A percentile compares a stretch with the other conserved stretches of the same genome.
Conservation (phyloP, 2,888 invertebrate species). For the Hypsopygia costalis region DNA sequence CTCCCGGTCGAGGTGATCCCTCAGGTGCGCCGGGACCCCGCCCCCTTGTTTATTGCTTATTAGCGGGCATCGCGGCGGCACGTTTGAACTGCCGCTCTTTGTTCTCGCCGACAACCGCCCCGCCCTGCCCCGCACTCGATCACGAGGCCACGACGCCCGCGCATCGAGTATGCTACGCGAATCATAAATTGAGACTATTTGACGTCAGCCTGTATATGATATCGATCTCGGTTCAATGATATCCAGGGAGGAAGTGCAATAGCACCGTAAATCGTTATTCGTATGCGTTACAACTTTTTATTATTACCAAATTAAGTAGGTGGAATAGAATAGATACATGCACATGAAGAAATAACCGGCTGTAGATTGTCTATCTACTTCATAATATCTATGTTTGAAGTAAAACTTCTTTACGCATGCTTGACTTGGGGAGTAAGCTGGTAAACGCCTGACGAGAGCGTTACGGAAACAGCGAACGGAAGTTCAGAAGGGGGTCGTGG, state of each 20-base stretch:
- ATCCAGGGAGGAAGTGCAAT: constrained; percentile 62
- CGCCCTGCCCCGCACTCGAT: constrained; percentile 42
- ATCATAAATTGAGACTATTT: constrained; percentile 77
- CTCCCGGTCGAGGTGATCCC: constrained; percentile 50
- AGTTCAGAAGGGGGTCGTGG: no score
- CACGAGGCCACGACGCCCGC: constrained; percentile 72
- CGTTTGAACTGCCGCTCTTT: constrained; percentile 74
- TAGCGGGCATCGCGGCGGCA: constrained; percentile 72
- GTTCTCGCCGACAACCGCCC: constrained; percentile 66
- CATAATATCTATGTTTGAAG: no score
- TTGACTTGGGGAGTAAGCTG: no score
- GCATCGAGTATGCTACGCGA: constrained; percentile 62
- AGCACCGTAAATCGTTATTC: background rate
- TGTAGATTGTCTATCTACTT: no score
- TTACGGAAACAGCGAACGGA: no score
- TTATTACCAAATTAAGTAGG: no score
- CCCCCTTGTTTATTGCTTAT: constrained; percentile 81
- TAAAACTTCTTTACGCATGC: no score
- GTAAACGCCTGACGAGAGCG: no score
- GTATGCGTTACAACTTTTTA: background rate
- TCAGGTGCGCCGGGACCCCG: constrained; percentile 73
- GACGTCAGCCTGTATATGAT: constrained; percentile 70
- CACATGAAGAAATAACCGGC: no score
- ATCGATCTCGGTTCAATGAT: constrained; percentile 70
- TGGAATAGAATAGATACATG: no score